phyloP scores from a whole-genome alignment of 35 echinoderm and acorn worm genomes.

The Lytechinus pictus region DNA sequence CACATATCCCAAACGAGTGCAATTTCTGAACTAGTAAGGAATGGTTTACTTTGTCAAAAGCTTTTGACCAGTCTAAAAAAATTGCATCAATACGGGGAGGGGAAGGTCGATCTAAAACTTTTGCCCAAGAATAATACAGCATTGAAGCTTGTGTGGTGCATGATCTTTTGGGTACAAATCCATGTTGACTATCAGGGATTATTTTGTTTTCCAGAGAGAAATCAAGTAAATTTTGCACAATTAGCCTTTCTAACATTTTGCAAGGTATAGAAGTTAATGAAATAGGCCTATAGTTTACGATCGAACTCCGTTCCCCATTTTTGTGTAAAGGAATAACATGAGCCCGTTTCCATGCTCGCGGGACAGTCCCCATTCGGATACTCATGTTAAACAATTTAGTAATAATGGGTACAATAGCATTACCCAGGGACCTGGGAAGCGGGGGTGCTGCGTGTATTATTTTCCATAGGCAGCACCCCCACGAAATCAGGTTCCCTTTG shows the following conservation, averaged over 20 bases:
- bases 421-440: no score
- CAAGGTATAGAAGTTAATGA: not conserved
- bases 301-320: not conserved
- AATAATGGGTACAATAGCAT: not conserved
- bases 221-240: not conserved
- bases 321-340: slow-evolving; percentile 5
- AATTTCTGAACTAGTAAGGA: not conserved
- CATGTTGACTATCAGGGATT: not conserved
- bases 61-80: not conserved
- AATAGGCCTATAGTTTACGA: slow-evolving; percentile 24
- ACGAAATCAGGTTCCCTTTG: no score
- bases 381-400: slow-evolving; percentile 6
- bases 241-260: not conserved
- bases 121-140: not conserved
- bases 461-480: no score
- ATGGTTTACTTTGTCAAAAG: slow-evolving; percentile 44
- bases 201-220: not conserved
- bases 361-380: not conserved
- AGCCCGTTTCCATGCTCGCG: not conserved
- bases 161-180: not conserved
- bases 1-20: slow-evolving; percentile 11
- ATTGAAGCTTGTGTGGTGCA: not conserved
- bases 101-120: not conserved
- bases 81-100: slow-evolving; percentile 12
- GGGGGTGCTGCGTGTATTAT: no score